Percentiles rank a stretch among this genome's conserved stretches.
Evolutionary conservation across 2,113 vertebrate genomes (phyloP).

Genomic region (Daboia siamensis): DNA sequence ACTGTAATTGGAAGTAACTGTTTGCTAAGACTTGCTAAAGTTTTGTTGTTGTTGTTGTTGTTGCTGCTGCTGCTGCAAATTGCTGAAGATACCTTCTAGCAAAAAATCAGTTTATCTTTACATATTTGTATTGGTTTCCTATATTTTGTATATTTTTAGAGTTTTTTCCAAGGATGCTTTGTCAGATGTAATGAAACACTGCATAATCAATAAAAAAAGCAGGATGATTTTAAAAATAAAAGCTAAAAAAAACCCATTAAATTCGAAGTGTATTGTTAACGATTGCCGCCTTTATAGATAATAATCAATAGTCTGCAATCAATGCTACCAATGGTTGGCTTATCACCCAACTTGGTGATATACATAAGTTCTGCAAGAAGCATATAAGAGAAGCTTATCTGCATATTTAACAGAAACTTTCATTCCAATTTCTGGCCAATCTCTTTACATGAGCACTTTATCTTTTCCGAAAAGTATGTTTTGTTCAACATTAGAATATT

Average conservation of each 20-base stretch:
- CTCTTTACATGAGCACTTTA: background rate
- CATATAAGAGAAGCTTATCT: background rate
- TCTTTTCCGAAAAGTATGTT: background rate
- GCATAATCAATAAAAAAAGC: background rate
- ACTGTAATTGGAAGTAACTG: background rate
- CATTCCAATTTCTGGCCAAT: background rate
- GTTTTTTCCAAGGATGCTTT: background rate
- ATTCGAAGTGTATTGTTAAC: background rate
- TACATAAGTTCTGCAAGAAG: background rate
- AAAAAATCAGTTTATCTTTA: background rate
- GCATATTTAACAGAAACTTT: background rate
- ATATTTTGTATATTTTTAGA: background rate
- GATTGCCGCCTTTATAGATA: background rate
- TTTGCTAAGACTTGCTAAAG: background rate
- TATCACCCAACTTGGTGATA: background rate
- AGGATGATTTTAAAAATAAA: background rate
- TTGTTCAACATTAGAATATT: background rate
- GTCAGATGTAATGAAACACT: background rate
- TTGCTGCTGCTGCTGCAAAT: background rate
- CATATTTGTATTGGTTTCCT: background rate
- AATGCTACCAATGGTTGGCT: background rate
- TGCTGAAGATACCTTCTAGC: background rate
- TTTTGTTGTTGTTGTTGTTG: background rate
- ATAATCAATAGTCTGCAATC: background rate
- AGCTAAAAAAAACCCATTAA: background rate